Conservation (phyloP, 2,113 vertebrate genomes). For the Macaca mulatta region DNA sequence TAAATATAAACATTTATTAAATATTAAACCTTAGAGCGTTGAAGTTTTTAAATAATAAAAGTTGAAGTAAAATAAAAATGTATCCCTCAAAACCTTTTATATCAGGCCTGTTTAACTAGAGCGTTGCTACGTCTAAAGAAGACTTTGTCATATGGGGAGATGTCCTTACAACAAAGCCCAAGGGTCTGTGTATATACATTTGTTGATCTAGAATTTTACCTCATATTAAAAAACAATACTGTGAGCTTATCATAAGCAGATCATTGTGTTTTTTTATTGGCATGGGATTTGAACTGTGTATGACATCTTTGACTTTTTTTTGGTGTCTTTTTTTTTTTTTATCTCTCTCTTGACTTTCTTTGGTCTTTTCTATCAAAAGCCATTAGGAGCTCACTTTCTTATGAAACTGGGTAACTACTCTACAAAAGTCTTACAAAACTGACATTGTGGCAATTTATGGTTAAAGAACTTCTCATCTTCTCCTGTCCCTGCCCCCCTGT, state of each 20-base stretch:
- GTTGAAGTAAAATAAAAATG: neutral
- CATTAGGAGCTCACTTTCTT: neutral
- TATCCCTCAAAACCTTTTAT: neutral
- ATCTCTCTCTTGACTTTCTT: neutral
- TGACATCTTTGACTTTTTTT: neutral
- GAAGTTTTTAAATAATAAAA: neutral
- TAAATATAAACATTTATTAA: too few relatives aligned
- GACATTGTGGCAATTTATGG: rapidly evolving
- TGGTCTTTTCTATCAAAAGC: neutral
- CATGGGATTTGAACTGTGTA: neutral
- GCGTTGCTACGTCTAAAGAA: neutral
- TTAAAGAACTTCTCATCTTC: neutral
- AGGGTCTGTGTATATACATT: neutral
- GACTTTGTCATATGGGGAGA: neutral
- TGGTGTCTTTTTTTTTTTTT: neutral
- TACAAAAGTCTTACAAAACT: neutral
- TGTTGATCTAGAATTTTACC: neutral
- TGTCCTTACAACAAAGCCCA: neutral
- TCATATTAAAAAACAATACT: neutral
- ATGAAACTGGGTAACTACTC: neutral
- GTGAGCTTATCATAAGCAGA: neutral
- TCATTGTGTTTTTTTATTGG: neutral
- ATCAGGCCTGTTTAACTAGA: neutral
- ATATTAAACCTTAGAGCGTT: neutral
- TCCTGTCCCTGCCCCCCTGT: neutral